phyloP scores from a whole-genome alignment of 2,113 vertebrate species.

The Varanus salvator region DNA sequence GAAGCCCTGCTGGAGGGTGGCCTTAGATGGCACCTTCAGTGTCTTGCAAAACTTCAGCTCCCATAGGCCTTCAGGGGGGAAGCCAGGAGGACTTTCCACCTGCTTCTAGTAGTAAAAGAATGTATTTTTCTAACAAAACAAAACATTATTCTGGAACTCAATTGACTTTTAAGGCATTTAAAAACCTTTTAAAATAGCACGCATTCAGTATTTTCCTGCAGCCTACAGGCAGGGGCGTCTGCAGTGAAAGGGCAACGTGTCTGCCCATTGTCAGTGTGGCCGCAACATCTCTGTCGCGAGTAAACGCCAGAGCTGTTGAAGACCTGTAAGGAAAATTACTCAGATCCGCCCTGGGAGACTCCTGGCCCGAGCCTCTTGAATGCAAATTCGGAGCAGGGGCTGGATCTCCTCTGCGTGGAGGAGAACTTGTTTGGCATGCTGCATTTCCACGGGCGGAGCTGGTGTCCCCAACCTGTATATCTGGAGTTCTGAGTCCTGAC shows the following conservation, averaged over 20 bases:
- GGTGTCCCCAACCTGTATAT: neutral
- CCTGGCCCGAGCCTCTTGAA: neutral
- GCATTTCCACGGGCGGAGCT: neutral
- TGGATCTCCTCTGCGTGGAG: neutral
- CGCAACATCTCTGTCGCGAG: neutral
- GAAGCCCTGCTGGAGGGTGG: too few species aligned
- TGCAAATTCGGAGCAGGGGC: neutral
- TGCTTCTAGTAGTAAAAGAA: neutral
- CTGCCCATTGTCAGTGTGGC: too few species aligned
- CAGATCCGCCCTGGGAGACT: neutral
- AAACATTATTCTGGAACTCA: neutral
- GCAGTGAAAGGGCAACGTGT: neutral
- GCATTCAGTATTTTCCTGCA: neutral
- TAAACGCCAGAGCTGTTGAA: neutral
- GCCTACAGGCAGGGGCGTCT: neutral
- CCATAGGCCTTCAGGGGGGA: neutral
- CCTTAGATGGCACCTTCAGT: neutral
- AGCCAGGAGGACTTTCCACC: neutral
- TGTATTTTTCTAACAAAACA: neutral
- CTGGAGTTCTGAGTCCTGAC: neutral
- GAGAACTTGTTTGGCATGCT: rapidly evolving
- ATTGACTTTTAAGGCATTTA: neutral
- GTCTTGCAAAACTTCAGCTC: neutral
- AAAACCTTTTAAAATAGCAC: neutral
- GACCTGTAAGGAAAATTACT: neutral